Percentiles rank a stretch among this genome's conserved stretches.
Conservation (phyloP, 2,888 invertebrate species). For the Fissipunctia ypsillon region DNA sequence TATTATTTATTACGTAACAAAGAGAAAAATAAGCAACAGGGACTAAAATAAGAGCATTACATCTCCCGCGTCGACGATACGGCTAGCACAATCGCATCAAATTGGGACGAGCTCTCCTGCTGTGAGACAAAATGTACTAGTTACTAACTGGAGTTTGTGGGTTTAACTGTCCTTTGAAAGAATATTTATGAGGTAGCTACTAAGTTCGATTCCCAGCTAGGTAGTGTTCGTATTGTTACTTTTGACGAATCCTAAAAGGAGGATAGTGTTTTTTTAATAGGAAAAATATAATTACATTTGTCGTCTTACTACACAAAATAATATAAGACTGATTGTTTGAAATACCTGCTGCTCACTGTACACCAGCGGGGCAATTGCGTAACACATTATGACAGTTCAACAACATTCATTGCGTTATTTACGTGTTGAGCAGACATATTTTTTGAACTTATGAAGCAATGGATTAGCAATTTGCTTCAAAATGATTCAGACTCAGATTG, state of each 20-base stretch:
- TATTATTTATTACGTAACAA: neutral
- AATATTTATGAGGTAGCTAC: neutral
- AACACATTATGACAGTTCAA: too few species aligned
- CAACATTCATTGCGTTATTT: too few species aligned
- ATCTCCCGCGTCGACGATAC: slow-evolving; percentile 68
- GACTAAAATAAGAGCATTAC: slow-evolving; percentile 24
- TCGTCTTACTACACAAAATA: too few species aligned
- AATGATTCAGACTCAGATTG: too few species aligned
- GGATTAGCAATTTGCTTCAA: too few species aligned
- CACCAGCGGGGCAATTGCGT: too few species aligned
- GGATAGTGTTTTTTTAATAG: neutral
- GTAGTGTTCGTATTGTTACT: too few species aligned
- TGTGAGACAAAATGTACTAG: slow-evolving; percentile 51
- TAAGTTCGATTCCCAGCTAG: neutral
- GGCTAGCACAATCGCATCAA: slow-evolving; percentile 67
- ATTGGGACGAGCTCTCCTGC: slow-evolving; percentile 70
- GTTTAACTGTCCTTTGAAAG: neutral
- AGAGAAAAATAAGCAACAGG: slow-evolving; percentile 18
- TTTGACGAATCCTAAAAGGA: neutral
- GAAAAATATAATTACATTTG: too few species aligned
- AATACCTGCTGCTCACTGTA: too few species aligned
- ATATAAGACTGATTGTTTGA: too few species aligned
- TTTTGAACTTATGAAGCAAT: too few species aligned
- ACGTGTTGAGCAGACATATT: too few species aligned
- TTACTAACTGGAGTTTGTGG: neutral